These are phyloP conservation scores for Synodontis membranacea DNA, from an alignment of 2,113 vertebrate species.

Conservation along the genomic window DNA sequence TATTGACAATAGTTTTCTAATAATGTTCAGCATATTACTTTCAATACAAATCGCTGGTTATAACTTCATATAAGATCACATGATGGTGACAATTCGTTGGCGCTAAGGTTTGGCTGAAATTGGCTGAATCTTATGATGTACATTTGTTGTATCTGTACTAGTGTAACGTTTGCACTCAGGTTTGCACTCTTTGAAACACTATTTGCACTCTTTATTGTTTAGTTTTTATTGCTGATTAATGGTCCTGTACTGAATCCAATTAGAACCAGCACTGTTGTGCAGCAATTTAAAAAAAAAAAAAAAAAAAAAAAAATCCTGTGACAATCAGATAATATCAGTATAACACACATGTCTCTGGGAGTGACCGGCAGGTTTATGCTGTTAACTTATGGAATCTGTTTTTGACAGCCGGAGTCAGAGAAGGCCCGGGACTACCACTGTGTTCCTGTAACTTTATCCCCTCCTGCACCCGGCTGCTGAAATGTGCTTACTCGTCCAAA, in stretches of 20 bases:
- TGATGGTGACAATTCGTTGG: not conserved
- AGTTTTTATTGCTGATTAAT: not conserved
- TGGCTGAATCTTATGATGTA: not conserved
- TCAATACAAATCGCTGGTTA: not conserved
- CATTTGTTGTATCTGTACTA: not conserved
- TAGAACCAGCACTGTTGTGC: not conserved
- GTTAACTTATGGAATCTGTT: constrained; percentile 56
- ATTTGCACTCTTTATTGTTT: not conserved
- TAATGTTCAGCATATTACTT: not conserved
- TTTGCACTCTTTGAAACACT: not conserved
- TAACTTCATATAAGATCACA: not conserved
- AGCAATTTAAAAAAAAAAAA: not conserved
- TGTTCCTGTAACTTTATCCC: constrained; percentile 66
- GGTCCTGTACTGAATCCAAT: not conserved
- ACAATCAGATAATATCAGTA: not conserved
- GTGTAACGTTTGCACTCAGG: not conserved
- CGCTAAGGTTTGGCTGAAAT: not conserved
- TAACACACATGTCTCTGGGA: constrained; percentile 5
- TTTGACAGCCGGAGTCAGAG: constrained; percentile 55
- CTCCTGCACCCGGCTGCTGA: constrained; percentile 54
- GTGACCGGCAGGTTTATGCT: constrained; percentile 45
- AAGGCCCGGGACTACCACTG: constrained; percentile 47
- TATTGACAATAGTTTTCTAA: not conserved
- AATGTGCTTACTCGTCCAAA: constrained; percentile 73
- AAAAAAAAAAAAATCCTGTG: not conserved